These are phyloP conservation scores for Heteractis magnifica DNA, from an alignment of 92 coral and sea anemone genomes.

Conservation along the genomic window DNA sequence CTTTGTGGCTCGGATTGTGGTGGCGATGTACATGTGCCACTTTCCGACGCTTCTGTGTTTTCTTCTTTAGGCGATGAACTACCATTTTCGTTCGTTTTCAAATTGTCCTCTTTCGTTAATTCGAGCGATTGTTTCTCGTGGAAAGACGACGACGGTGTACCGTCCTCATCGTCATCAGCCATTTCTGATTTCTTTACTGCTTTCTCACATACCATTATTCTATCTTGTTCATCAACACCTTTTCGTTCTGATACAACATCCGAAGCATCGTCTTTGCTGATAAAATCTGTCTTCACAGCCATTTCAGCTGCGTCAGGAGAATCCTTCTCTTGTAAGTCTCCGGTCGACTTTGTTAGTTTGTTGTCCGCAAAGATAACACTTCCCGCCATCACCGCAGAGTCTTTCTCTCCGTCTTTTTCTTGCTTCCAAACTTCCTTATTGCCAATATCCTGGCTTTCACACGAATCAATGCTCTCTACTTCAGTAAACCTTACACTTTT, in stretches of 20 bases:
- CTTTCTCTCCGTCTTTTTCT: background rate
- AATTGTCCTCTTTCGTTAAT: background rate
- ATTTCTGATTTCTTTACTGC: background rate
- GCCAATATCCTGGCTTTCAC: background rate
- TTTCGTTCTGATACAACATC: background rate
- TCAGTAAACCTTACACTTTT: background rate
- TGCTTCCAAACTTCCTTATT: background rate
- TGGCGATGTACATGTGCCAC: background rate
- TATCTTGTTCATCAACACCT: background rate
- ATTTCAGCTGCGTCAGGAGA: no score
- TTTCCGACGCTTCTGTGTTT: background rate
- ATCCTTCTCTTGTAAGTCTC: background rate
- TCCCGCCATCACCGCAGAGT: background rate
- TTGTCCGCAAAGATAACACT: background rate
- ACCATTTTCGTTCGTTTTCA: background rate
- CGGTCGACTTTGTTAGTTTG: background rate
- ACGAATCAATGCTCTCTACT: background rate
- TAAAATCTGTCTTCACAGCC: background rate
- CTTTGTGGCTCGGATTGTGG: conserved; percentile 8
- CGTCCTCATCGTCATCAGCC: background rate
- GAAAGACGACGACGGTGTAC: no score
- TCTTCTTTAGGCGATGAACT: background rate
- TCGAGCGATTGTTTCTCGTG: no score
- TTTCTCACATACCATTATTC: background rate
- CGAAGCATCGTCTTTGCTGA: background rate